Percentiles rank a stretch among this genome's conserved stretches.
Conservation (phyloP, 2,797 vertebrate genomes). For the Antennarius maculatus region DNA sequence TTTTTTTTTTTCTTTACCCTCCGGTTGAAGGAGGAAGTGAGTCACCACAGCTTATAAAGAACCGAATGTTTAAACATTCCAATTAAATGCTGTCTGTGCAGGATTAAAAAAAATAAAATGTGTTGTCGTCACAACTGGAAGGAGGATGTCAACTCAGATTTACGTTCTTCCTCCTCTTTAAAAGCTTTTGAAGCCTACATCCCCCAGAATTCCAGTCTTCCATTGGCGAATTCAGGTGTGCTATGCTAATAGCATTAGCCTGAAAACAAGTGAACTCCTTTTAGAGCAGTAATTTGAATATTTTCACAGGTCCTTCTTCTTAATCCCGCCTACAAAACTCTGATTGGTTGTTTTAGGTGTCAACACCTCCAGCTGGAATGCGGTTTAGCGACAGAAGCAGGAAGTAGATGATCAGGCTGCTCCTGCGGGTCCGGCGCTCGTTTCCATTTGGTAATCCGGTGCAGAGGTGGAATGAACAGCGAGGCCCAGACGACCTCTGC, state of each 20-base stretch:
- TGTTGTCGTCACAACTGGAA: conserved; percentile 35
- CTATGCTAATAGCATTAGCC: no score
- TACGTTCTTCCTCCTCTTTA: no score
- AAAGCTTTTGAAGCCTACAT: no score
- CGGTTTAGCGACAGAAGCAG: background rate
- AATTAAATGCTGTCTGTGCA: conserved; percentile 58
- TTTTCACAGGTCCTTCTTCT: no score
- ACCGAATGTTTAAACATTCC: conserved; percentile 67
- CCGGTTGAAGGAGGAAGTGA: conserved; percentile 27
- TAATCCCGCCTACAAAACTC: no score
- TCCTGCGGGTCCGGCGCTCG: conserved; percentile 47
- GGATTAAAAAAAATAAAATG: conserved; percentile 35
- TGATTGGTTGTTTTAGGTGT: no score
- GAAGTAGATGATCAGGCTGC: conserved; percentile 45
- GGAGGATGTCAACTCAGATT: conserved; percentile 36
- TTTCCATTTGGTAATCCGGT: conserved; percentile 73
- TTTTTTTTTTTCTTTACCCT: background rate
- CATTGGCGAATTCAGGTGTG: no score
- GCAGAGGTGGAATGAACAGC: conserved; percentile 62
- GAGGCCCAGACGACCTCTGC: conserved; percentile 47
- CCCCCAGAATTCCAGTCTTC: no score
- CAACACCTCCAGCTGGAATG: background rate
- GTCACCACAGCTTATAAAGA: conserved; percentile 65
- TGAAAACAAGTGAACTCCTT: background rate
- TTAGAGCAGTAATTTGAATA: no score